Evolutionary conservation across 2,113 vertebrate genomes (phyloP), one percentile per base, ranked within the genome.

Genomic region (Neomonachus schauinslandi): DNA sequence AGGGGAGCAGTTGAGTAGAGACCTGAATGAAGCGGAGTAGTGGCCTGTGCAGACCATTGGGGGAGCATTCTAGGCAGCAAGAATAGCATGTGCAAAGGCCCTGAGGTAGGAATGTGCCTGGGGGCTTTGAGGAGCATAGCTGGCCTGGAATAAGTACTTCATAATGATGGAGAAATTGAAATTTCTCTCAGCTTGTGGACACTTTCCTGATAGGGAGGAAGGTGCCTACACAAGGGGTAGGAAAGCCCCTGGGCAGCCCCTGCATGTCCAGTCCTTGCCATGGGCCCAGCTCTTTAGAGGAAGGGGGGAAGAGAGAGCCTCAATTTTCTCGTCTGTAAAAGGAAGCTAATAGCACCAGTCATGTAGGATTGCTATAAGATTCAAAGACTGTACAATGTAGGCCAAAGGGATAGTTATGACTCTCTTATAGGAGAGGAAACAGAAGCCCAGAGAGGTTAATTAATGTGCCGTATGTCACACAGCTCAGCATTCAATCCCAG

Each of bases 41-140:
- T 49, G 39, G 69, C 67, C 5, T 51, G 59, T 74, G 46, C 49
- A 4, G 67, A 21, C n/a, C n/a, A 1, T 0, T 12, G 26, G 21
- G 61, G 36, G 72, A 31, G 26, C 49, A 16, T 18, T 39, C 39
- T 5, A 36, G 24, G 77, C 28, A 51, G 87, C 0, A 51, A 86
- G 59, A 22, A 11, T 1, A 55, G 55, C 90, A 7, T 2, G 19
- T 86, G 90, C 92, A 79, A 87, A 98, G 88, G 88, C 39, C 95
- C 88, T 63, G 95, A 3, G 92, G 89, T 33, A 12, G 36, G 36
- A 26, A 3, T 7, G 16, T 21, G 72, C 57, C 74, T 24, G 76
- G 72, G 94, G 10, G 28, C 16, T 24, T 28, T n/a, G 46, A 71
- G 97, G 26, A 18, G 21, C 28, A 1, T 2, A 24, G 12, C 46